phyloP scores from a whole-genome alignment of 2,113 vertebrate genomes.

The Phaethon lepturus region DNA sequence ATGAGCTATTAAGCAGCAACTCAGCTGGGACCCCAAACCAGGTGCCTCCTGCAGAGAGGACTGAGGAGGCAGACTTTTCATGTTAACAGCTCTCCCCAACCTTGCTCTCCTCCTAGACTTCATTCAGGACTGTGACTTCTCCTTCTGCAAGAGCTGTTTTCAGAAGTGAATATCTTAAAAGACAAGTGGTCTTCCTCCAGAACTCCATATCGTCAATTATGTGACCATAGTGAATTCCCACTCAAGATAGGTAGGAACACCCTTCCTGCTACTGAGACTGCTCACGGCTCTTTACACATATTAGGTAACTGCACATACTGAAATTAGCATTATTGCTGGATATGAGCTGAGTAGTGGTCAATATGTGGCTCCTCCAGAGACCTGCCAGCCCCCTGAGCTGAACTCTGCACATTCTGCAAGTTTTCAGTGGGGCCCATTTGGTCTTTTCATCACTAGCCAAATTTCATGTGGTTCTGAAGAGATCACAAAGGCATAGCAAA shows the following conservation, averaged over 20 bases:
- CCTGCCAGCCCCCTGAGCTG: background rate
- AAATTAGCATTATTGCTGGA: background rate
- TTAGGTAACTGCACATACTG: background rate
- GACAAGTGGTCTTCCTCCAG: background rate
- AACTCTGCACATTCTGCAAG: background rate
- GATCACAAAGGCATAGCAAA: conserved; percentile 17
- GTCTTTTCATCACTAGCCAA: conserved; percentile 39
- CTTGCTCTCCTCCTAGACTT: background rate
- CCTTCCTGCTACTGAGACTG: background rate
- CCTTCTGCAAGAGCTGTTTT: background rate
- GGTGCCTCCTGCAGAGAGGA: conserved; percentile 49
- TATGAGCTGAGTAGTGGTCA: background rate
- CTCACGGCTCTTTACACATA: background rate
- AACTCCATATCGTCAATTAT: background rate
- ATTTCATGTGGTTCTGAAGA: conserved; percentile 11
- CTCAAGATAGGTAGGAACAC: background rate
- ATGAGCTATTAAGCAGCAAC: conserved; percentile 41
- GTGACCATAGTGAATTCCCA: background rate
- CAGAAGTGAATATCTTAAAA: background rate
- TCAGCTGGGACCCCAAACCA: conserved; percentile 52
- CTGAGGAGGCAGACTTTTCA: conserved; percentile 2
- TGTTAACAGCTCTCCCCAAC: background rate
- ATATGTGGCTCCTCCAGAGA: background rate
- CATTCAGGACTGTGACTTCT: background rate
- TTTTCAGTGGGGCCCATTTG: background rate